Conservation (phyloP, 1,140 invertebrate species). For the Saxidomus purpurata region DNA sequence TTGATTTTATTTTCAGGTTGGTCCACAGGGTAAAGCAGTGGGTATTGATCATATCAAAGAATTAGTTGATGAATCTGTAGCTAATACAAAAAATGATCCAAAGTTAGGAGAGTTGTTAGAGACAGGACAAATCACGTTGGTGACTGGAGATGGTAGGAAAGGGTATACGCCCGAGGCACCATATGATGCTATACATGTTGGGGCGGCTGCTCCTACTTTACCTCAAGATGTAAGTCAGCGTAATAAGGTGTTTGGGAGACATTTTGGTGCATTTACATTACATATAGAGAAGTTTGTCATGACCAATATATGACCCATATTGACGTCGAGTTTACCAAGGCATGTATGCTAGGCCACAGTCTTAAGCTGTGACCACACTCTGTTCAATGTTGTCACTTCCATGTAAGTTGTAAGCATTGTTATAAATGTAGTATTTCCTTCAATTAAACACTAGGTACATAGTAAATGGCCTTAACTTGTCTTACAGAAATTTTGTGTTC, state of each 20-base stretch:
- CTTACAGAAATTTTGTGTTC: no score
- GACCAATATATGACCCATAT: no score
- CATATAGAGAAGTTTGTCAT: no score
- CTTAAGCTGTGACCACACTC: no score
- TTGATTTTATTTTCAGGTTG: slow-evolving; percentile 88
- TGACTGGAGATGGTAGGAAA: slow-evolving; percentile 94
- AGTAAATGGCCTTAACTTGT: no score
- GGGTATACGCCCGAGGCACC: slow-evolving; percentile 92
- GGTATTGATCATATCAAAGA: slow-evolving; percentile 98
- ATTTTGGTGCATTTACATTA: neutral
- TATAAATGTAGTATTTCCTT: no score
- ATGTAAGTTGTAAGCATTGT: no score
- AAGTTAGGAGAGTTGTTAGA: slow-evolving; percentile 82
- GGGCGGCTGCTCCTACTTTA: slow-evolving; percentile 93
- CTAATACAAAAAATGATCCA: slow-evolving; percentile 93
- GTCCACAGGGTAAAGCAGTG: slow-evolving; percentile 91
- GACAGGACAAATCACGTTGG: slow-evolving; percentile 80
- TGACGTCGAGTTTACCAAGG: no score
- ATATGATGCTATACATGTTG: slow-evolving; percentile 97
- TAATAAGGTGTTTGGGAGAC: neutral
- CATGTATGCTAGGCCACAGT: no score
- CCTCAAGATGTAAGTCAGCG: slow-evolving; percentile 87
- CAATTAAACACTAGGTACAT: no score
- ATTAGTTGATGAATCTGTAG: slow-evolving; percentile 91
- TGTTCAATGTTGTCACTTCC: no score